Conservation (phyloP, 1,140 invertebrate species). For the Agrilus planipennis region DNA sequence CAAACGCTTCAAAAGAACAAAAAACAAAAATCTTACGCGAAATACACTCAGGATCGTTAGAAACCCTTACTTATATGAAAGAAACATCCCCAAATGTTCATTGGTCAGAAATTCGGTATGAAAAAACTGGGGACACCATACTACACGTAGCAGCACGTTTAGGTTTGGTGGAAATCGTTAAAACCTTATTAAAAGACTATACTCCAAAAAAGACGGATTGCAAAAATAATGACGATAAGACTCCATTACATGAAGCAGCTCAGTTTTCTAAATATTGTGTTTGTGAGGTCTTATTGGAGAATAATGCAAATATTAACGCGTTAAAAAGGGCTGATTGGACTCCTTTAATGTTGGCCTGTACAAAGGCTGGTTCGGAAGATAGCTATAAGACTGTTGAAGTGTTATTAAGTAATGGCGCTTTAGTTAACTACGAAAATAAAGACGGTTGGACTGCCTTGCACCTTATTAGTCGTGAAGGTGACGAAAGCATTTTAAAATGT, state of each 20-base stretch:
- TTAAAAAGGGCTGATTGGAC: conserved; percentile 63
- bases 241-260: conserved; percentile 58
- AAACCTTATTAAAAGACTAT: conserved; percentile 22
- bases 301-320: conserved; percentile 56
- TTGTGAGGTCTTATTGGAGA: conserved; percentile 79
- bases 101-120: conserved; percentile 14
- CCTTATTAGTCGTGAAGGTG: conserved; percentile 46
- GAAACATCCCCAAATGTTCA: conserved; percentile 10
- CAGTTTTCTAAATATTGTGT: conserved; percentile 93
- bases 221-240: conserved; percentile 27
- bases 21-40: too few relatives aligned
- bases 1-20: too few relatives aligned
- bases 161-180: conserved; percentile 16
- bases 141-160: conserved; percentile 24
- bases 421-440: conserved; percentile 46
- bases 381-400: conserved; percentile 33
- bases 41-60: too few relatives aligned
- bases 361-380: conserved; percentile 34
- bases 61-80: too few relatives aligned
- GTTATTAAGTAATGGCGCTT: conserved; percentile 41
- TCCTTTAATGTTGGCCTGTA: conserved; percentile 60
- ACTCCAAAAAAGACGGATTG: conserved; percentile 16
- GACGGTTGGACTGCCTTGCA: conserved; percentile 60
- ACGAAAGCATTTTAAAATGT: conserved; percentile 37
- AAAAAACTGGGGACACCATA: conserved; percentile 26